Base-by-base conservation (phyloP, 2,797 vertebrate species). In the Limosa lapponica region DNA sequence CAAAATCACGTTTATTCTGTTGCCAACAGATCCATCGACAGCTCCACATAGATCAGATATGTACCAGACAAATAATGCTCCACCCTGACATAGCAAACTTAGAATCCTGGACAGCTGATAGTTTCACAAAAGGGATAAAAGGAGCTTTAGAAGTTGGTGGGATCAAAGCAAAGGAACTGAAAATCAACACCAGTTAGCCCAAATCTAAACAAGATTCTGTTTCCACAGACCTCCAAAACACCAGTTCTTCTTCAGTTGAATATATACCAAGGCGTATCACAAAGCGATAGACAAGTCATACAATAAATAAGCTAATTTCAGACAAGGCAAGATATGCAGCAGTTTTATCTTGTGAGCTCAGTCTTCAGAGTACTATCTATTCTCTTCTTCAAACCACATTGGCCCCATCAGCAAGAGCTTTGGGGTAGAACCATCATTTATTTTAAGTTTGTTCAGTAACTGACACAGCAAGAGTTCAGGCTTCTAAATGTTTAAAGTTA, bases 101-200 rank as follows among this genome's bases (percentile, higher is more conserved):
- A 39, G 20, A 88, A 81, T 24, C 19, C 52, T 36, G 39, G 48
- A 36, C 22, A 88, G 54, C 64, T 65, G 52, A 72, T 5, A 79
- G n/a, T 24, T 58, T 43, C 62, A 79, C 24, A 74, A 75, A 81
- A 75, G 20, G 44, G 54, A 69, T 69, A 79, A 87, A 84, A 82
- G 24, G 23, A 89, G 46, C 62, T 93, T 82, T 65, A 84, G 24
- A 89, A 66, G 41, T 88, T 71, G 36, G 43, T 52, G 28, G 17
- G 34, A 92, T 89, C 74, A 92, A 72, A 91, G 81, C 39, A 84
- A 89, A 75, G 27, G n/a, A 93, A 79, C 34, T 48, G 51, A 75
- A 93, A 90, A 90, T 62, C 62, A 90, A 41, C n/a, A 62, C 12
- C 8, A 13, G 10, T 44, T 77, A 85, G 23, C 39, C 13, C 55